Evolutionary conservation across 1,140 invertebrate species (phyloP).

Genomic region (Mercenaria mercenaria): DNA sequence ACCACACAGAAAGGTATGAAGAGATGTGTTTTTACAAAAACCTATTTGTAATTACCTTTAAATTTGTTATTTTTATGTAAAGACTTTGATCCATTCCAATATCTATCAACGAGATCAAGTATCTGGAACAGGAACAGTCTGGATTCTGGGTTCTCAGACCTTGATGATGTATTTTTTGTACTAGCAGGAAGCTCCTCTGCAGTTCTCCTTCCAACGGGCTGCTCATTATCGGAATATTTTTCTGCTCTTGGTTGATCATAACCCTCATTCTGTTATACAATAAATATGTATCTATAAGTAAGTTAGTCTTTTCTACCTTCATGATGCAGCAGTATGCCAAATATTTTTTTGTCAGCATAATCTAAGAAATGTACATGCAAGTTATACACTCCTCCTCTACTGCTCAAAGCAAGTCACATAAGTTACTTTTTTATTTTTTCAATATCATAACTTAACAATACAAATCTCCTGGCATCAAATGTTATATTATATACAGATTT

Average conservation of each 20-base stretch:
- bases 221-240: conserved; percentile 39
- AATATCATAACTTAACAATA: no score
- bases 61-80: conserved; percentile 85
- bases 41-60: no score
- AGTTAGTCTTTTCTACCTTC: neutral
- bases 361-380: neutral
- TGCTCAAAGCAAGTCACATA: no score
- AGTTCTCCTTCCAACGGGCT: neutral
- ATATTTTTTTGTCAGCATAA: neutral
- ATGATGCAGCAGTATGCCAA: no score
- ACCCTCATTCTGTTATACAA: conserved; percentile 1
- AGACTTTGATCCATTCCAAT: conserved; percentile 86
- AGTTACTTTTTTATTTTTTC: no score
- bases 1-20: no score
- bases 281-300: neutral
- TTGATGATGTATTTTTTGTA: neutral
- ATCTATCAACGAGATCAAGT: conserved; percentile 84
- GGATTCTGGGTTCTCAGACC: conserved; percentile 65
- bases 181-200: neutral
- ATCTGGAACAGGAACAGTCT: conserved; percentile 77
- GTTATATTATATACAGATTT: no score
- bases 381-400: no score
- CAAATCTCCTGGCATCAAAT: no score
- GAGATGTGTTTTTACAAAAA: no score
- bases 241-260: conserved; percentile 31